Evolutionary conservation across 1,140 invertebrate species (phyloP).

Genomic region (Bombus sibiricus): DNA sequence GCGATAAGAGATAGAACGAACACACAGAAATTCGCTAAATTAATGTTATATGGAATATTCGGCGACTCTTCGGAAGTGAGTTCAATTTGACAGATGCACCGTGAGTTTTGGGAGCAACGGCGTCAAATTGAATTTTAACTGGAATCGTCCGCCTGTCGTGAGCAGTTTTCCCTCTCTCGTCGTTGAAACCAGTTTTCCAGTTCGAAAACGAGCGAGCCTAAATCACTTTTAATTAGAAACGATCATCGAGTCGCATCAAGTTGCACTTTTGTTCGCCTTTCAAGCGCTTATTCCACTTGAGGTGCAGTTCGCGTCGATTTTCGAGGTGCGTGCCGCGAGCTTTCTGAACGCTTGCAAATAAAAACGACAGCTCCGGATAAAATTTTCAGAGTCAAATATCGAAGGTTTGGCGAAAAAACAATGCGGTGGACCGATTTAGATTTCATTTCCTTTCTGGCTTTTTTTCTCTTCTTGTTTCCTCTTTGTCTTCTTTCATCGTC

Average conservation of each 20-base stretch:
- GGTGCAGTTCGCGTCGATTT: background rate
- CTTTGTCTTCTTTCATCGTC: background rate
- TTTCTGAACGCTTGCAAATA: background rate
- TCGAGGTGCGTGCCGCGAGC: too few species aligned
- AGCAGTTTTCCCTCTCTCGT: background rate
- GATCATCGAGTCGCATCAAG: background rate
- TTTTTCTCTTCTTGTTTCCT: background rate
- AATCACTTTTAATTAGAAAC: constrained; percentile 39
- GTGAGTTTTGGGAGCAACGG: constrained; percentile 16
- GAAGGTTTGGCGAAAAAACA: constrained; percentile 10
- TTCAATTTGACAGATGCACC: constrained; percentile 48
- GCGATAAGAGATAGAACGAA: background rate
- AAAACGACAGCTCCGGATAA: background rate
- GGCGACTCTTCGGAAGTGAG: constrained; percentile 42
- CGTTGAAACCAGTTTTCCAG: constrained; percentile 24
- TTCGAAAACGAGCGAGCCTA: background rate
- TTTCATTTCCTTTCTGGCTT: background rate
- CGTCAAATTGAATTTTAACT: constrained; percentile 65
- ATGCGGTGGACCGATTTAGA: background rate
- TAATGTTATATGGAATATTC: constrained; percentile 54
- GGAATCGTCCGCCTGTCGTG: constrained; percentile 24
- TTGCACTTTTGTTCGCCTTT: background rate
- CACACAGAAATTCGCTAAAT: constrained; percentile 39
- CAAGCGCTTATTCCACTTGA: background rate
- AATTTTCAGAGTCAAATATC: background rate